These are phyloP conservation scores for Pangasius sanitwongsei DNA, from an alignment of 2,797 vertebrate species.

Conservation along the genomic window DNA sequence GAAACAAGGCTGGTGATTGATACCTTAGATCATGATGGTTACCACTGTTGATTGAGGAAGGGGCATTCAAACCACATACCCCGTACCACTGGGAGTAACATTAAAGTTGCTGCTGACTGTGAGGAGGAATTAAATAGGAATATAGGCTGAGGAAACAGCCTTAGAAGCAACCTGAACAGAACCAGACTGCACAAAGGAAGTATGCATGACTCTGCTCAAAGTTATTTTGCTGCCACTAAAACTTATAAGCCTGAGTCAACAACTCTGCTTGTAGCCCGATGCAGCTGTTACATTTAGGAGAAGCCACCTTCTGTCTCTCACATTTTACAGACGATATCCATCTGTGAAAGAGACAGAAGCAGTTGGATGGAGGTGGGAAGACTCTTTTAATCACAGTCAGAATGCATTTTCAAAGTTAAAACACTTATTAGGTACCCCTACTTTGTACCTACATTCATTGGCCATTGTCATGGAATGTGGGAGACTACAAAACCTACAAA, in stretches of 20 bases:
- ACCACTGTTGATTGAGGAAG: not conserved
- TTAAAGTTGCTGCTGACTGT: not conserved
- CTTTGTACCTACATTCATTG: not conserved
- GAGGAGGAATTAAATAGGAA: not conserved
- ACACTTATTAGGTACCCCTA: not conserved
- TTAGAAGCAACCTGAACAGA: not conserved
- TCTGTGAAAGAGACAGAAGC: not conserved
- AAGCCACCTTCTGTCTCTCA: not conserved
- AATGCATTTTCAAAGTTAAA: not conserved
- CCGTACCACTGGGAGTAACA: not conserved
- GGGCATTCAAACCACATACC: not conserved
- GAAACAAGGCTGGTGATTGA: not conserved
- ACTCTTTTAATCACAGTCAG: not conserved
- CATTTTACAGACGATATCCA: conserved; percentile 5
- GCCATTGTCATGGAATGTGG: not conserved
- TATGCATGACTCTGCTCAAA: not conserved
- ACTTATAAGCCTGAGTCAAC: conserved; percentile 1
- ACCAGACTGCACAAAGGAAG: not conserved
- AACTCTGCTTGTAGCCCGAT: not conserved
- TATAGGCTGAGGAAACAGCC: not conserved
- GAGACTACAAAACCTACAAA: not conserved
- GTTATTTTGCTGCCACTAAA: not conserved
- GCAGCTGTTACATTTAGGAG: not conserved
- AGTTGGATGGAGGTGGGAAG: no score
- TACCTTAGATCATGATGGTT: not conserved